A percentile compares a stretch with the other conserved stretches of the same genome.
phyloP scores from a whole-genome alignment of 1,140 invertebrate species.

The Tyrophagus putrescentiae region DNA sequence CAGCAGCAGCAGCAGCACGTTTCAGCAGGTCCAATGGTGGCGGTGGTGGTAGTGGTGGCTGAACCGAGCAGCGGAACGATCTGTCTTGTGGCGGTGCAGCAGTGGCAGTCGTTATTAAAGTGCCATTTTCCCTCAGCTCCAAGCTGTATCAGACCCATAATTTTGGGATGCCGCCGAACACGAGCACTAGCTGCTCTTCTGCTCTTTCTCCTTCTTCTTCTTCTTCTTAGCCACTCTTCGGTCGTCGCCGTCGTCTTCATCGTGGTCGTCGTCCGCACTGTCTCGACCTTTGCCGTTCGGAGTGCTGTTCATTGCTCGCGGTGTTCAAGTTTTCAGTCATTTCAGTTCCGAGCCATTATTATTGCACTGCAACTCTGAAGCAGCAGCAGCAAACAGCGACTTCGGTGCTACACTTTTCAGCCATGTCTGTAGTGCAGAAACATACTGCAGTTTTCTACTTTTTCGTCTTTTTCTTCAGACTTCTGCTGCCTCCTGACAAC shows the following conservation, averaged over 20 bases:
- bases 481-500: slow-evolving; percentile 3
- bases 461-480: background rate
- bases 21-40: slow-evolving; percentile 6
- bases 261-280: background rate
- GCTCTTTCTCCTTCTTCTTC: background rate
- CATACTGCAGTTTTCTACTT: no score
- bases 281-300: slow-evolving; percentile 10
- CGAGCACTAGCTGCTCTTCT: no score
- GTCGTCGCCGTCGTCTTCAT: background rate
- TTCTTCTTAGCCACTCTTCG: background rate
- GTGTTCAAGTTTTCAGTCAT: no score
- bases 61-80: background rate
- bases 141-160: slow-evolving; percentile 10
- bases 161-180: slow-evolving; percentile 12
- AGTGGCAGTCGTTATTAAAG: slow-evolving; percentile 10
- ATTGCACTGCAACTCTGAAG: background rate
- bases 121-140: background rate
- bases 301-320: background rate
- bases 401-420: no score
- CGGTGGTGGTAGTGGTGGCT: background rate
- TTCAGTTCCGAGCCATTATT: slow-evolving; percentile 14
- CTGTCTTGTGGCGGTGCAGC: no score
- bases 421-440: no score
- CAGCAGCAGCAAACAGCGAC: no score
- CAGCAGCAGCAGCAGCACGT: no score